Percentiles rank a stretch among this genome's conserved stretches.
Evolutionary conservation across 2,113 vertebrate species (phyloP).

Genomic region (Podarcis muralis): DNA sequence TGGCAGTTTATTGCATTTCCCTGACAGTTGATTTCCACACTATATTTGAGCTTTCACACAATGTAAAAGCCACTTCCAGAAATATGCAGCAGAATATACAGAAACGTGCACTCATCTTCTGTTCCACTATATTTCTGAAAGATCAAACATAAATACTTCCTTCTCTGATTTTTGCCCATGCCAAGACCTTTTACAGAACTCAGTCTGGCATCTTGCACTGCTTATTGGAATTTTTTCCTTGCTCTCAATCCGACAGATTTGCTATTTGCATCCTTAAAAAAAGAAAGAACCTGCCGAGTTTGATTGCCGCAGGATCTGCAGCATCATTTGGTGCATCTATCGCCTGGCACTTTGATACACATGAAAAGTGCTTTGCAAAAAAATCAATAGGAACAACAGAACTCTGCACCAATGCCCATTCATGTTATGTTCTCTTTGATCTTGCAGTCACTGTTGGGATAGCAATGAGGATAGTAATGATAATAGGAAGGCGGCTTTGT

Average conservation of each 20-base stretch:
- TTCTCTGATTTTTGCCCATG: background rate
- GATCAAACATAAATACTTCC: background rate
- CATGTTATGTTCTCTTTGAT: conserved; percentile 15
- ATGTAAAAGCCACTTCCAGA: too few relatives aligned
- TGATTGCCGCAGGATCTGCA: background rate
- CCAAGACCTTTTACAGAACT: too few relatives aligned
- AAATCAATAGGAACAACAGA: conserved; percentile 24
- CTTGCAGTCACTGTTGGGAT: background rate
- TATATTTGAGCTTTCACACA: too few relatives aligned
- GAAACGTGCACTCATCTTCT: too few relatives aligned
- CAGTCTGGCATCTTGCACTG: background rate
- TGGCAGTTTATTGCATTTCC: too few relatives aligned
- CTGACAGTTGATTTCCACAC: too few relatives aligned
- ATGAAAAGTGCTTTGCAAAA: conserved; percentile 17
- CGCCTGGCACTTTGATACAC: background rate
- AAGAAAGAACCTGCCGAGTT: background rate
- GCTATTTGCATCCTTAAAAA: background rate
- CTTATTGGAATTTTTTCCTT: background rate
- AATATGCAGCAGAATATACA: too few relatives aligned
- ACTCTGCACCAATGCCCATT: background rate
- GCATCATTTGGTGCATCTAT: background rate
- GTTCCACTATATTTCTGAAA: too few relatives aligned
- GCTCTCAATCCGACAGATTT: background rate
- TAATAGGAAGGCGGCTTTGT: background rate
- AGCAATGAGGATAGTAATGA: background rate